Evolutionary conservation across 2,888 invertebrate species (phyloP).

Genomic region (Meliscaeva auricollis): DNA sequence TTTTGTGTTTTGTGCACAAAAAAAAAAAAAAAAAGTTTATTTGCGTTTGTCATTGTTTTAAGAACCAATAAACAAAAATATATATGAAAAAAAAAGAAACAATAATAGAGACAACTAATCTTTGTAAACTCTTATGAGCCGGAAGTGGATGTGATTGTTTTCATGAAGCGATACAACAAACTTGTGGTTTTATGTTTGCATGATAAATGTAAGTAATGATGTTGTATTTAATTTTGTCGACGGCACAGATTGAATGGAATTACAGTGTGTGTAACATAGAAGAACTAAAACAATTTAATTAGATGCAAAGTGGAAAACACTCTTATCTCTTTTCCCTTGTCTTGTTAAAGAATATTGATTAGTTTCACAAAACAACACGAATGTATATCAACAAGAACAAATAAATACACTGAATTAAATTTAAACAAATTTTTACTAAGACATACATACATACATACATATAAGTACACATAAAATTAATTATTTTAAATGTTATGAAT

Average conservation of each 20-base stretch:
- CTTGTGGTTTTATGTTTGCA: conserved; percentile 32
- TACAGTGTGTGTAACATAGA: conserved; percentile 37
- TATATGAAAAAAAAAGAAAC: neutral
- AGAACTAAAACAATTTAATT: conserved; percentile 29
- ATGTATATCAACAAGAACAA: conserved; percentile 47
- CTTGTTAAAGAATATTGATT: conserved; percentile 69
- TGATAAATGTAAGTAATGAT: conserved; percentile 49
- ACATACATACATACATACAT: neutral
- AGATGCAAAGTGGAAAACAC: conserved; percentile 53
- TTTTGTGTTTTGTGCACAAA: conserved; percentile 2
- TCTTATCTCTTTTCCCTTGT: conserved; percentile 40
- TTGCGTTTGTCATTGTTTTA: conserved; percentile 13
- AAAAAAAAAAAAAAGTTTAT: conserved; percentile 5
- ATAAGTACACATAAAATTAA: neutral
- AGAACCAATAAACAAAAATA: too few species aligned
- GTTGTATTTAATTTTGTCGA: conserved; percentile 39
- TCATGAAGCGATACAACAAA: conserved; percentile 28
- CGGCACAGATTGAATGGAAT: conserved; percentile 33
- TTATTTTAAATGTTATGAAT: neutral
- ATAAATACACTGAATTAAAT: conserved; percentile 41
- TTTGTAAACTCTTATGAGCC: conserved; percentile 7
- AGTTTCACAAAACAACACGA: conserved; percentile 56
- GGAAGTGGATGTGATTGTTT: conserved; percentile 12
- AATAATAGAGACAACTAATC: conserved; percentile 15
- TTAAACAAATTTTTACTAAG: neutral